Base-by-base conservation (phyloP, 1,140 invertebrate genomes). In the Pseudomyrmex dendroicus region DNA sequence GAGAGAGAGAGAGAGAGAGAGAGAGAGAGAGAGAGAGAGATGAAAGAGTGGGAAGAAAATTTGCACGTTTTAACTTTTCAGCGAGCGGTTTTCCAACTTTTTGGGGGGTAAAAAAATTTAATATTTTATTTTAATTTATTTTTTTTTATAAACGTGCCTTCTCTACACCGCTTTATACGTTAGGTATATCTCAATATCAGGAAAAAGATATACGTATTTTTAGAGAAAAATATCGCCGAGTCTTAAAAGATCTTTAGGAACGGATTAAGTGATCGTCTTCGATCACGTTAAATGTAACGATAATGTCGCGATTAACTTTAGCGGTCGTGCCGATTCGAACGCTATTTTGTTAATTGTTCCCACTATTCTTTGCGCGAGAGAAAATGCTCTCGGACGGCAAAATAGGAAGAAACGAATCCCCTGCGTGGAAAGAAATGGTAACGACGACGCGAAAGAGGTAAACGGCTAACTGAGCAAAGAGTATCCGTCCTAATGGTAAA, bases 291-390 rank as follows among this genome's bases (percentile, higher is more conserved):
- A 70, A 57, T 46, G 12, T 50, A 59, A 80, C 12, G 44, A 72
- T 80, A 80, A 80, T 72, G 76, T 59, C 76, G 54, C 20, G 52
- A 80, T 80, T 80, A 80, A 80, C 70, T 80, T 59, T 57, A 80
- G 20, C 22, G 35, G 20, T 72, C 22, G 56, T 72, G 54, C 76
- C 66, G 50, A 57, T 57, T 77, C 52, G n/a, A 72, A 44, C 68
- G 52, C n/a, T 54, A 80, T 80, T 72, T 80, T 46, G 54, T 50
- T 80, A 80, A 80, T 80, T 80, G 66, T 80, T 50, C 25, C 20
- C 54, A 20, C 46, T 46, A 44, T 80, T 20, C 22, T 10, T 5
- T 15, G n/a, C 7, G 66, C 44, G 56, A 72, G 52, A 22, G 72
- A 72, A 72, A 62, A 22, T 15, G n/a, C 25, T 59, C 15, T 12